phyloP scores from a whole-genome alignment of 1,140 invertebrate genomes.

The Penaeus vannamei region DNA sequence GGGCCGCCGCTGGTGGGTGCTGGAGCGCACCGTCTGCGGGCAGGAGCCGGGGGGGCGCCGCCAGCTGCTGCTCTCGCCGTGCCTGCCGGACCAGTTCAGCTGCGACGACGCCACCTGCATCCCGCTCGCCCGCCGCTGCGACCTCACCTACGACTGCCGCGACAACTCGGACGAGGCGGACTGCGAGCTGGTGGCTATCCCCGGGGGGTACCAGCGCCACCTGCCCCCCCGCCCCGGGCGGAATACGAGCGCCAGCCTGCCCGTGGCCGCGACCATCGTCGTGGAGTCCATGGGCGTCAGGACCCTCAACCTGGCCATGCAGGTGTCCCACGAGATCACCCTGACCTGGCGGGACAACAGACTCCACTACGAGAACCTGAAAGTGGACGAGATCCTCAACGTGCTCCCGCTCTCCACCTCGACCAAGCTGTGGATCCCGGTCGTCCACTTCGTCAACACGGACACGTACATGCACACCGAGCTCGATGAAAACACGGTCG shows the following conservation, averaged over 20 bases:
- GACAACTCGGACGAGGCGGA: background rate
- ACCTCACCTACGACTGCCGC: background rate
- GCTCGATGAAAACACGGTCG: background rate
- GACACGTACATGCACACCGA: background rate
- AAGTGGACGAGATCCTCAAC: background rate
- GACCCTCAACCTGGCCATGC: background rate
- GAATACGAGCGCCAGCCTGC: background rate
- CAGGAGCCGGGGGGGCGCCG: background rate
- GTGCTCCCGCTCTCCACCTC: background rate
- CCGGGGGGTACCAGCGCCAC: background rate
- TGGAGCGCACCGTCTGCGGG: background rate
- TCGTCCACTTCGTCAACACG: slow-evolving; percentile 11
- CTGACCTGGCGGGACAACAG: slow-evolving; percentile 7
- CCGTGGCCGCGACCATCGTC: background rate
- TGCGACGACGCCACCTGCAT: slow-evolving; percentile 6
- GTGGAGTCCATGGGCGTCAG: background rate
- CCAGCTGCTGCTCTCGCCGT: background rate
- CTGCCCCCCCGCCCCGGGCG: background rate
- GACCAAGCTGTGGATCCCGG: background rate
- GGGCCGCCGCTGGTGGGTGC: slow-evolving; percentile 4
- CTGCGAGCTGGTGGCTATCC: background rate
- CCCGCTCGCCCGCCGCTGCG: background rate
- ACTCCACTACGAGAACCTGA: background rate
- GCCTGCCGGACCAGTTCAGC: background rate
- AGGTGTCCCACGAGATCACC: background rate